Percentiles rank a stretch among this genome's conserved stretches.
Conservation (phyloP, 1,140 invertebrate genomes). For the Drosophila obscura region DNA sequence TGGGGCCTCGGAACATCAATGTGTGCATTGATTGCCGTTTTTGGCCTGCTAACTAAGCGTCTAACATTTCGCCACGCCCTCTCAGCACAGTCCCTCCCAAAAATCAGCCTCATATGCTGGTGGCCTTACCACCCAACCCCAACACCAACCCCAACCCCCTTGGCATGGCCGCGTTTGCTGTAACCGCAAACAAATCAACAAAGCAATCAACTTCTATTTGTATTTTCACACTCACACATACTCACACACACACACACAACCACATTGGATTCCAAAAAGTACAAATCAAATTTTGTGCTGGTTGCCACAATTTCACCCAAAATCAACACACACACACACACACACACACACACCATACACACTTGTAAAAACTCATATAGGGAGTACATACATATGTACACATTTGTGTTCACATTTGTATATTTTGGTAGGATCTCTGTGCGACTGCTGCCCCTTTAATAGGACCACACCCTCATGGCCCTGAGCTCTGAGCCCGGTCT, state of each 20-base stretch:
- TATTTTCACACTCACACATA: constrained; percentile 66
- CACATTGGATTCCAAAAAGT: constrained; percentile 55
- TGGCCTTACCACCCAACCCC: neutral
- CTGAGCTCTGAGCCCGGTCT: neutral
- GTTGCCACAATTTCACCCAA: constrained; percentile 70
- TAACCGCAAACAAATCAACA: constrained; percentile 82
- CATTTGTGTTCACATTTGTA: neutral
- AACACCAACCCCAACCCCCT: neutral
- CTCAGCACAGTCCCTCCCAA: no score
- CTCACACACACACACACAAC: constrained; percentile 1
- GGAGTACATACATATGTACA: neutral
- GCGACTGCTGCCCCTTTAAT: constrained; percentile 4
- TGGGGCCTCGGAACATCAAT: constrained; percentile 54
- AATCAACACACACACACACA: constrained; percentile 42
- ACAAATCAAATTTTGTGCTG: constrained; percentile 68
- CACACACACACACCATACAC: neutral
- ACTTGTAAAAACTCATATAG: no score
- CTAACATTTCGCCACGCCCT: constrained; percentile 63
- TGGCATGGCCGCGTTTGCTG: constrained; percentile 38
- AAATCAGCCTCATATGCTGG: no score
- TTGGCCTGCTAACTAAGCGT: constrained; percentile 69
- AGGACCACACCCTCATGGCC: constrained; percentile 1
- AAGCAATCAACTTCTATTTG: constrained; percentile 82
- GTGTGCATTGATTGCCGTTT: constrained; percentile 74
- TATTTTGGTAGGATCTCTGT: neutral